Conservation (phyloP, 2,113 vertebrate genomes). For the Apodemus speciosus region DNA sequence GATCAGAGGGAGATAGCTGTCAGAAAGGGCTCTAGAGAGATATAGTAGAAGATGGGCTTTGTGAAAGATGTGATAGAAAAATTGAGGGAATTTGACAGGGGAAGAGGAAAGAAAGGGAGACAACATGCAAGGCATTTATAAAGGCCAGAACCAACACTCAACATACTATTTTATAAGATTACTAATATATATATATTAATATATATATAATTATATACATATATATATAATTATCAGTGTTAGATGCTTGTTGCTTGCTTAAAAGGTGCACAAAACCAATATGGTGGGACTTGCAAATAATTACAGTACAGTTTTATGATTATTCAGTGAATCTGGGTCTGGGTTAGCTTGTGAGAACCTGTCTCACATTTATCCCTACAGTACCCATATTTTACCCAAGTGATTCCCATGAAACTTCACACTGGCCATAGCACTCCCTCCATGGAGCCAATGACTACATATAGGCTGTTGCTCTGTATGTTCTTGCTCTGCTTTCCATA, state of each 20-base stretch:
- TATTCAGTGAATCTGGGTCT: neutral
- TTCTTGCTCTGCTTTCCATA: neutral
- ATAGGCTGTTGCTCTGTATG: too few species aligned
- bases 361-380: neutral
- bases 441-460: neutral
- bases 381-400: neutral
- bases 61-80: neutral
- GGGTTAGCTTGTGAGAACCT: neutral
- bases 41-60: too few species aligned
- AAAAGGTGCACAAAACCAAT: neutral
- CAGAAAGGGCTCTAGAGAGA: neutral
- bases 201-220: too few species aligned
- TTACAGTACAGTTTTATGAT: too few species aligned
- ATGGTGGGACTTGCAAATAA: too few species aligned
- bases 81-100: rapidly evolving
- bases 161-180: neutral
- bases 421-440: neutral
- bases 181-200: neutral
- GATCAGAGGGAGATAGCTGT: too few species aligned
- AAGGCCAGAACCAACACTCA: neutral
- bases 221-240: neutral
- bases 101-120: neutral
- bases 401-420: neutral
- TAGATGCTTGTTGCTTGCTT: neutral
- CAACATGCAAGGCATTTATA: neutral